Conservation (phyloP, 2,797 vertebrate species). For the Pipistrellus pipistrellus region DNA sequence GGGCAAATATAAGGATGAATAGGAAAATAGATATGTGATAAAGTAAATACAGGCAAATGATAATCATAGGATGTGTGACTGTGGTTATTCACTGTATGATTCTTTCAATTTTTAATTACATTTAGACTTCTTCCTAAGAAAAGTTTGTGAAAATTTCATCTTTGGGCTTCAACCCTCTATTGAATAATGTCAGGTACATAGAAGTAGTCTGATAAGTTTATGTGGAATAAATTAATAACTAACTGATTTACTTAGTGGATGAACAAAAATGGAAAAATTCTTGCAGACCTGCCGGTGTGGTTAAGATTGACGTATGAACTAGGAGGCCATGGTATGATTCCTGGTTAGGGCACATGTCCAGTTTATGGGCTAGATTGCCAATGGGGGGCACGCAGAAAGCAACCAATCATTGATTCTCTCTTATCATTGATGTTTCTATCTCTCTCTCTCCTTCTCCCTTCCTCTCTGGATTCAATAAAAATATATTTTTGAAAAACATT, state of each 20-base stretch:
- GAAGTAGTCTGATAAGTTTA: not conserved
- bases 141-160: not conserved
- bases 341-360: too few species aligned
- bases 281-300: too few species aligned
- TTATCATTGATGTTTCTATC: too few species aligned
- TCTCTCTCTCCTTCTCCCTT: too few species aligned
- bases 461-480: too few species aligned
- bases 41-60: not conserved
- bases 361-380: too few species aligned
- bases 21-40: not conserved
- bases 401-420: too few species aligned
- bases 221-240: not conserved
- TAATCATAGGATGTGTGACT: not conserved
- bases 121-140: not conserved
- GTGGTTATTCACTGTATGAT: not conserved
- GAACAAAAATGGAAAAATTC: not conserved
- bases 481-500: not conserved
- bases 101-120: not conserved
- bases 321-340: too few species aligned
- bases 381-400: too few species aligned
- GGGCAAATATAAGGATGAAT: not conserved
- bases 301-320: too few species aligned
- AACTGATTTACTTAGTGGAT: not conserved
- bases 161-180: not conserved
- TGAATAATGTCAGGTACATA: not conserved